These are phyloP conservation scores for rabbit (Oryctolagus cuniculus) DNA, from an alignment of 2,113 vertebrate genomes.

Conservation along the genomic window mOryCun1.1 NC_091432.1:127190501-127191000, in stretches of 20 bases:
- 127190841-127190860: not conserved
- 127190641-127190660: not conserved
- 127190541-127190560: not conserved
- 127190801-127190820: not conserved
- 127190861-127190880: not conserved
- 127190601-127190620: not conserved
- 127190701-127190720: not conserved
- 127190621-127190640: not conserved
- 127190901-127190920: not conserved
- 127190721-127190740: not conserved
- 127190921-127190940: not conserved
- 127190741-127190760: not conserved
- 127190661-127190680: not conserved
- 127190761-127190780: not conserved
- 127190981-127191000: not conserved
- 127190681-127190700: not conserved
- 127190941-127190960: not conserved
- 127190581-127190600: not conserved
- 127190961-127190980: not conserved
- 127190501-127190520: not conserved
- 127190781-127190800: not conserved
- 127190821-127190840: not conserved
- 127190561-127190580: not conserved
- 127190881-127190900: not conserved
- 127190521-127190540: not conserved